Evolutionary conservation across 2,797 vertebrate species (phyloP), one percentile per base, ranked within the genome.

Genomic region (Acropternis orthonyx): DNA sequence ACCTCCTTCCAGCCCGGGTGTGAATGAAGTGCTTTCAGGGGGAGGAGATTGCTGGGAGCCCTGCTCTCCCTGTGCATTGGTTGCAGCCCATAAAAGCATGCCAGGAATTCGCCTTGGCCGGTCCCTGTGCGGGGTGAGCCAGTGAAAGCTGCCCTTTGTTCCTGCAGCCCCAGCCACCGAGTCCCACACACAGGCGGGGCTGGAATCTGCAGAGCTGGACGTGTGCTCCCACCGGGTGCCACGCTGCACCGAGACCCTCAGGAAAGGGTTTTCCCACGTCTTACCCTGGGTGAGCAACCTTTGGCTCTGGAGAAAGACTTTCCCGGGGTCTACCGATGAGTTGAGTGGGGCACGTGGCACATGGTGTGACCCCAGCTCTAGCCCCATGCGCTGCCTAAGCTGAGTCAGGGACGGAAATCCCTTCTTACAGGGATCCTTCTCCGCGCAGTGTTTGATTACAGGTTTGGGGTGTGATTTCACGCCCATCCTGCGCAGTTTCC

Each of bases 131-230:
- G 12, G 75, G 95, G 28, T 56, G 85, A 75, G 55, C 10, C 76
- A 6, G 16, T 93, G 75, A 96, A 96, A 95, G 95, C 73, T 7
- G 1, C 52, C 23, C 43, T 96, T 97, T 93, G 92, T 96, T 96
- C 44, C 54, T 9, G 3, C 28, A 36, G 85, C 51, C 34, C 3
- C 2, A 12, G 67, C 56, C 1, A 39, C 59, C 7, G 14, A 17
- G 67, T 90, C 92, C 95, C 91, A 85, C 92, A 26, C 72, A n/a
- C 14, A 2, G 15, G 15, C 1, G 1, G 28, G 54, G 79, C 83
- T 90, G 92, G 91, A 89, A 89, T 91, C 91, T 77, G 82, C 89
- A 52, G 76, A 69, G 92, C 76, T 74, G 92, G 68, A 15, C 2
- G 7, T 6, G 39, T 27, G 49, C 81, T 94, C 63, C 71, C 4